These are phyloP conservation scores for Camelus bactrianus DNA, from an alignment of 2,113 vertebrate genomes.

Conservation along the genomic window DNA sequence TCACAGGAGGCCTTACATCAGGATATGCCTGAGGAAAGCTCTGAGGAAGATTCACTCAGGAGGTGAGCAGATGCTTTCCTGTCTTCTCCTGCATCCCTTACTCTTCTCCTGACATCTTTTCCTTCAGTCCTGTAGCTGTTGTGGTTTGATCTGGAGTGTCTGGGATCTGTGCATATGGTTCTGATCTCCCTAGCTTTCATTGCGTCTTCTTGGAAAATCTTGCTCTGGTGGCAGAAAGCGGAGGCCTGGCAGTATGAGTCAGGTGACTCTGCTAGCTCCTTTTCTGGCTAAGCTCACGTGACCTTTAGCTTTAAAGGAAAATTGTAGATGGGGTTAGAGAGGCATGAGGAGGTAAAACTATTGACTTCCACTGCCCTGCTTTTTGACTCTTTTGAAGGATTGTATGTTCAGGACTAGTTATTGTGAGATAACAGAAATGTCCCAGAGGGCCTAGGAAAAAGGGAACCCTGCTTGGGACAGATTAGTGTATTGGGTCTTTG, in stretches of 20 bases:
- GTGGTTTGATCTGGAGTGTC: slow-evolving; percentile 39
- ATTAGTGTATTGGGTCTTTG: not conserved
- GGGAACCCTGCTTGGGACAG: not conserved
- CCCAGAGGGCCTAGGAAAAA: not conserved
- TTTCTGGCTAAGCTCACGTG: slow-evolving; percentile 26
- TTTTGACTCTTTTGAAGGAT: slow-evolving; percentile 47
- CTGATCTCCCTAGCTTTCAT: not conserved
- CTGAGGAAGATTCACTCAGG: slow-evolving; percentile 98
- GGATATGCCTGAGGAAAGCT: slow-evolving; percentile 97
- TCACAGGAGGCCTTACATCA: slow-evolving; percentile 98
- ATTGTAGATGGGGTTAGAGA: slow-evolving; percentile 32
- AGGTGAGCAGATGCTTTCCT: slow-evolving; percentile 89
- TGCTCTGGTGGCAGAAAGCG: slow-evolving; percentile 50
- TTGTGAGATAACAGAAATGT: slow-evolving; percentile 7
- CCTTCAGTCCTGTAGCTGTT: slow-evolving; percentile 40
- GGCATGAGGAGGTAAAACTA: not conserved
- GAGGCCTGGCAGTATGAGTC: not conserved
- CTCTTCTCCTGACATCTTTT: slow-evolving; percentile 29
- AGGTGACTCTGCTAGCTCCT: not conserved
- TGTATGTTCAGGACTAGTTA: slow-evolving; percentile 17
- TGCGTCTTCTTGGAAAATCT: slow-evolving; percentile 61
- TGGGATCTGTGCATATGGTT: slow-evolving; percentile 36
- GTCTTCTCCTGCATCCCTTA: not conserved
- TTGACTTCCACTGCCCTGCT: not conserved
- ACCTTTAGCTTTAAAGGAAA: slow-evolving; percentile 12